These are phyloP conservation scores for Manacus vitellinus DNA, from an alignment of 2,113 vertebrate genomes.

Conservation along the genomic window DNA sequence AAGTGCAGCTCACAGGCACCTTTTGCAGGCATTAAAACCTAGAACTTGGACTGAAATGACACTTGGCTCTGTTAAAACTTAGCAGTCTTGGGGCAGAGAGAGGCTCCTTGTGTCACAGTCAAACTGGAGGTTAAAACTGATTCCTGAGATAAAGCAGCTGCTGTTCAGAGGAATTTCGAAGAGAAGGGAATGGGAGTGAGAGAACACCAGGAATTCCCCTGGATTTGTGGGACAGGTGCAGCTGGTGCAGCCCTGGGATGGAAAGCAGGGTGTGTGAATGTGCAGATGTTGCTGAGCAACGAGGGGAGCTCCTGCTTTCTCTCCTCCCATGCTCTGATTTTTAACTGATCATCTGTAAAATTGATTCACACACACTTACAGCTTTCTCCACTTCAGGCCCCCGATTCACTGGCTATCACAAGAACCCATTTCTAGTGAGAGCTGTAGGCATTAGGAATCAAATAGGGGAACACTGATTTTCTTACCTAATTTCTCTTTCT, in stretches of 20 bases:
- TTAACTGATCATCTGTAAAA: neutral
- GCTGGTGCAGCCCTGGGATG: neutral
- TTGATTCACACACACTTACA: neutral
- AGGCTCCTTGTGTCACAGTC: neutral
- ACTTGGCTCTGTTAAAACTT: neutral
- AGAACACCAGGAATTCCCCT: neutral
- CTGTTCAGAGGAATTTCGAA: neutral
- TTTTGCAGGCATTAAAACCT: neutral
- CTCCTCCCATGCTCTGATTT: neutral
- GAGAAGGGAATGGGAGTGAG: neutral
- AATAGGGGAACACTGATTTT: neutral
- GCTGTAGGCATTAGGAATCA: neutral
- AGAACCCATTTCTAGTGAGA: neutral
- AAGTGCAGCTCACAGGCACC: neutral
- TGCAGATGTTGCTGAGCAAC: neutral
- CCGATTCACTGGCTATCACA: neutral
- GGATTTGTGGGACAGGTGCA: neutral
- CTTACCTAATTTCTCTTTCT: neutral
- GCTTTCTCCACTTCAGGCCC: neutral
- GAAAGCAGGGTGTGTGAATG: neutral
- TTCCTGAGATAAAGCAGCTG: neutral
- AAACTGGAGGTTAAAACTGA: neutral
- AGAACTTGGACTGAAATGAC: no score
- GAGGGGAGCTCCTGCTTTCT: neutral
- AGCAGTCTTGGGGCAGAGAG: fast-evolving